Base-by-base conservation (phyloP, 2,888 invertebrate genomes). In the Empis stercorea region DNA sequence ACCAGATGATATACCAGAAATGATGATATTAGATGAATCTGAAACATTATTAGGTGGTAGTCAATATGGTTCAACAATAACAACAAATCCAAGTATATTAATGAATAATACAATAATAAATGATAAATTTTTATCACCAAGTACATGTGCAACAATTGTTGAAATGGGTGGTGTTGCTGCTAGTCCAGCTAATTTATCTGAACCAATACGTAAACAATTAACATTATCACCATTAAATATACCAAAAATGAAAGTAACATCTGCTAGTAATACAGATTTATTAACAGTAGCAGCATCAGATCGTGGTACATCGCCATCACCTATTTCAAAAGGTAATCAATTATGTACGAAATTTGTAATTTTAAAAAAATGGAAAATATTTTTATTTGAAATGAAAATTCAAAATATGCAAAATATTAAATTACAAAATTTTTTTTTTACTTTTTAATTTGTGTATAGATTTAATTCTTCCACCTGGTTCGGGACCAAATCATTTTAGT, bases 401-500 rank as follows among this genome's bases (percentile, higher is more conserved):
- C n/a, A n/a, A n/a, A n/a, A n/a, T n/a, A n/a, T n/a, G n/a, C n/a
- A n/a, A n/a, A n/a, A n/a, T n/a, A 20, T 20, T 20, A 20, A 20
- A 20, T 27, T 32, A n/a, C n/a, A n/a, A n/a, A n/a, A n/a, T n/a
- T n/a, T n/a, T n/a, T n/a, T n/a, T n/a, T n/a, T n/a, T n/a, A n/a
- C n/a, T n/a, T n/a, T n/a, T n/a, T n/a, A n/a, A n/a, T n/a, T 43
- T 27, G 3, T 30, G 43, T 30, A 2, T 15, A 41, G 46, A 39
- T 41, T 44, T 46, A 16, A 43, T 53, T 43, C 34, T 53, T n/a
- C 48, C 51, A 13, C 48, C 47, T 15, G 48, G 44, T 48, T 43
- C 50, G 15, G 53, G 51, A 60, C 69, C 71, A 42, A 68, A 73
- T 55, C 65, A 75, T 69, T 71, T 75, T 73, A 70, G 75, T 51